Conservation (phyloP, 2,888 invertebrate genomes). For the Parnassius smintheus region DNA sequence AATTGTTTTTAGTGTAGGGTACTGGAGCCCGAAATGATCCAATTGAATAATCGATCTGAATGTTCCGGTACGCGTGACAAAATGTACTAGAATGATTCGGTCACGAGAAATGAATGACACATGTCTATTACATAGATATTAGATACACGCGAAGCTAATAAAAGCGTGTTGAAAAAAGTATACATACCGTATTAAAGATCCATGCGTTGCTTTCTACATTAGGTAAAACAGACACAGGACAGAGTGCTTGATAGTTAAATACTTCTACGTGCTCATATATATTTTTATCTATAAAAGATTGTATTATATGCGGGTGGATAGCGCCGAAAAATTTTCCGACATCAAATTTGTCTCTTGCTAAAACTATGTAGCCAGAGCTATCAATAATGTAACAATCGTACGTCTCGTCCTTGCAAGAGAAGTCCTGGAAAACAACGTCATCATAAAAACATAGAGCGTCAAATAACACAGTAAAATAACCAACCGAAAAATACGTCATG, state of each 20-base stretch:
- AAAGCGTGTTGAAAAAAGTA: too few species aligned
- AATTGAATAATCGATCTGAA: too few species aligned
- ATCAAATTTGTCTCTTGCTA: constrained; percentile 84
- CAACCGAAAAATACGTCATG: too few species aligned
- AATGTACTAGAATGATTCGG: too few species aligned
- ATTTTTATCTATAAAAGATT: constrained; percentile 85
- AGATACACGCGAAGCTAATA: too few species aligned
- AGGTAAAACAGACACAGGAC: constrained; percentile 59
- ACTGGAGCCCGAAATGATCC: too few species aligned
- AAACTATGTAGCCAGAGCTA: constrained; percentile 93
- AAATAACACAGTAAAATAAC: too few species aligned
- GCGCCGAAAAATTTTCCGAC: constrained; percentile 94
- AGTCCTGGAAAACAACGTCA: constrained; percentile 44
- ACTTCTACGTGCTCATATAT: constrained; percentile 89
- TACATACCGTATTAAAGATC: constrained; percentile 51
- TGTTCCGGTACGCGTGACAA: too few species aligned
- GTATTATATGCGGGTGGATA: constrained; percentile 88
- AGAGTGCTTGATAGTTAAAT: constrained; percentile 93
- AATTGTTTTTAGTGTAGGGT: too few species aligned
- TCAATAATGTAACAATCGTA: constrained; percentile 94
- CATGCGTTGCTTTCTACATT: constrained; percentile 47
- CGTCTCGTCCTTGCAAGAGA: constrained; percentile 71
- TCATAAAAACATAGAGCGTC: too few species aligned
- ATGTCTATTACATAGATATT: too few species aligned
- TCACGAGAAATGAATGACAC: too few species aligned